Percentiles rank a stretch among this genome's conserved stretches.
These are phyloP conservation scores for Synanthedon vespiformis DNA, from an alignment of 2,888 invertebrate genomes.

Conservation along the genomic window DNA sequence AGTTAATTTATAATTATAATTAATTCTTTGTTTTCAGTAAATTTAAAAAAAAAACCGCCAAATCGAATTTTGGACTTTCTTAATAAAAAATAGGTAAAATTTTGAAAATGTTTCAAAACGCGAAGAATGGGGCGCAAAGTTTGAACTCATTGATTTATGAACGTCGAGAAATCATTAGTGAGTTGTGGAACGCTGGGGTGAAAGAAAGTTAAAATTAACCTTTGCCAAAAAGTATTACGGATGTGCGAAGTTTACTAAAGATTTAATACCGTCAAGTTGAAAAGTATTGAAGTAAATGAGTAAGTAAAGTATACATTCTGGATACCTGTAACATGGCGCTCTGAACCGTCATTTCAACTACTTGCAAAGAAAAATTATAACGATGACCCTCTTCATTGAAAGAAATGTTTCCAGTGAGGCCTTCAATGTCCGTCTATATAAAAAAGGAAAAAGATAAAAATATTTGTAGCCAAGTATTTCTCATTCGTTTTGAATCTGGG, in stretches of 20 bases:
- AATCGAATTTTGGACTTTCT: too few relatives aligned
- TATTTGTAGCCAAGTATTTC: too few relatives aligned
- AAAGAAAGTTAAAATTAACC: constrained; percentile 37
- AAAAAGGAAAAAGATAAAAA: background rate
- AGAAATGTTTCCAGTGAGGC: constrained; percentile 89
- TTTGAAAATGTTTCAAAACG: constrained; percentile 11
- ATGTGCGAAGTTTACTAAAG: constrained; percentile 11
- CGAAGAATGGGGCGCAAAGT: constrained; percentile 22
- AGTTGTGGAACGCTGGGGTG: constrained; percentile 21
- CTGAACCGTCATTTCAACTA: constrained; percentile 94
- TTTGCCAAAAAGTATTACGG: constrained; percentile 10
- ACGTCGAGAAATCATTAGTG: constrained; percentile 31
- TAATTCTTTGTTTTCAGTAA: too few relatives aligned
- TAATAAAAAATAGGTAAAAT: too few relatives aligned
- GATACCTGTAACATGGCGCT: constrained; percentile 90
- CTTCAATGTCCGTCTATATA: constrained; percentile 87
- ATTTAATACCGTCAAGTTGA: constrained; percentile 2
- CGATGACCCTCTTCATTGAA: constrained; percentile 92
- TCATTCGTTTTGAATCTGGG: too few relatives aligned
- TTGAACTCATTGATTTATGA: constrained; percentile 34
- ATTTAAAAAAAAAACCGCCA: too few relatives aligned
- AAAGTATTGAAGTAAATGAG: background rate
- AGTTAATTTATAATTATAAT: too few relatives aligned
- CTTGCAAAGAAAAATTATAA: constrained; percentile 89
- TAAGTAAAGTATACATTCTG: background rate